Base-by-base conservation (phyloP, 2,797 vertebrate genomes). In the Orientallactaga sibirica region DNA sequence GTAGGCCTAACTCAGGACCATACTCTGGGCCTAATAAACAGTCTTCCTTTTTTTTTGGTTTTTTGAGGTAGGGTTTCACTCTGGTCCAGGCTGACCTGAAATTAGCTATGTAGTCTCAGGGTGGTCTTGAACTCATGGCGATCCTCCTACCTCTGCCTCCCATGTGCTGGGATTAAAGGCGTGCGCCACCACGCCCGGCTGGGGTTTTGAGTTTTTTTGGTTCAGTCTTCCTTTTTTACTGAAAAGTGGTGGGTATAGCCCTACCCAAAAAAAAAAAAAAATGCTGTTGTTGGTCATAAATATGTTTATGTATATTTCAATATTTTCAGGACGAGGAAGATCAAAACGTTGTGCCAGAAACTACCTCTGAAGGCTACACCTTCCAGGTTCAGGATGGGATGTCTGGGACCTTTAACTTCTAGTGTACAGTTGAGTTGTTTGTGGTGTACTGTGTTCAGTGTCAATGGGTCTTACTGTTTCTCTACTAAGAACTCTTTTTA, bases 371-470 rank as follows among this genome's bases (percentile, higher is more conserved):
- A 3, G 98, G 98, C 66, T 99, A 99, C 43, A 98, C 98, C 0
- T 99, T 99, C 97, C 99, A 99, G 94, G 98, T 99, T 88, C 98
- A 97, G 75, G 99, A 98, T 73, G 98, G 96, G 81, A 71, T 97
- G 95, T 97, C 98, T 96, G 98, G 98, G 97, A 98, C 98, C 97
- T 99, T 99, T 96, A 98, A 98, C 93, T 99, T 99, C 96, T 99
- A 99, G 74, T 55, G 68, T 64, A 22, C 77, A 82, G 20, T 94
- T 43, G 81, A 94, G 86, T 29, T 87, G 61, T 90, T 93, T 64
- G 75, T 97, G 27, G 27, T 88, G 84, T 85, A 25, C 94, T 93
- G 37, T 88, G 88, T 62, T 75, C 37, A 70, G 90, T 91, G 93
- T 16, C 55, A 78, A 74, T 95, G 88, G 94, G 27, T 68, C 97